Evolutionary conservation across 2,888 invertebrate species (phyloP), one percentile per base, ranked within the genome.

Genomic region (Papilio gigon): DNA sequence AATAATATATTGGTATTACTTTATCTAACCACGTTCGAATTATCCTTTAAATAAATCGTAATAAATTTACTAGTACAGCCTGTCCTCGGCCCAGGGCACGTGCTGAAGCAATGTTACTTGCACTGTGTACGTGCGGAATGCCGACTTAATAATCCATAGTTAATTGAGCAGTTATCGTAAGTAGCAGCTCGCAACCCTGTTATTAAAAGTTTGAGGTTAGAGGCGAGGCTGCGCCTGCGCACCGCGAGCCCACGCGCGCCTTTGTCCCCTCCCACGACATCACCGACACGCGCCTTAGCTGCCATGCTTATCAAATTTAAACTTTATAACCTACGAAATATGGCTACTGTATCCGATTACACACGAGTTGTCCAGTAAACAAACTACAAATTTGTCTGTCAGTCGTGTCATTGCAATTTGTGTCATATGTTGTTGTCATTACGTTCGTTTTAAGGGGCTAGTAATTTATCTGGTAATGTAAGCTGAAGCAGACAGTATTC

Each of bases 251-350:
- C 83, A 87, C 87, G 87, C 86, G 77, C 82, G 75, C 83, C 80
- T 84, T 86, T 85, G 85, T 84, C 80, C 78, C 81, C 83, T 79
- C 87, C 86, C 84, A 86, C 88, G 80, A 73, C 71, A 73, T 40
- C 63, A 66, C 61, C 33, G 11, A 17, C 27, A 22, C 22, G 12
- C 12, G 1, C 1, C 14, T 8, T 12, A 47, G 0, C 3, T 5
- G 4, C 27, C n/a, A 17, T 5, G 25, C 17, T 35, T 4, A 5
- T 2, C 2, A 71, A 30, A 67, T 71, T 58, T 67, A 9, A 44
- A 73, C 75, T 72, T 67, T 77, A 74, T 65, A 1, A 0, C 3
- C 0, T 30, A 12, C 0, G 12, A 0, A 0, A 66, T 71, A 76
- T 64, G 37, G 59, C 17, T 0, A 30, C 9, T 35, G 27, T 20